phyloP scores from a whole-genome alignment of 2,113 vertebrate genomes.

The Nesoenas mayeri region DNA sequence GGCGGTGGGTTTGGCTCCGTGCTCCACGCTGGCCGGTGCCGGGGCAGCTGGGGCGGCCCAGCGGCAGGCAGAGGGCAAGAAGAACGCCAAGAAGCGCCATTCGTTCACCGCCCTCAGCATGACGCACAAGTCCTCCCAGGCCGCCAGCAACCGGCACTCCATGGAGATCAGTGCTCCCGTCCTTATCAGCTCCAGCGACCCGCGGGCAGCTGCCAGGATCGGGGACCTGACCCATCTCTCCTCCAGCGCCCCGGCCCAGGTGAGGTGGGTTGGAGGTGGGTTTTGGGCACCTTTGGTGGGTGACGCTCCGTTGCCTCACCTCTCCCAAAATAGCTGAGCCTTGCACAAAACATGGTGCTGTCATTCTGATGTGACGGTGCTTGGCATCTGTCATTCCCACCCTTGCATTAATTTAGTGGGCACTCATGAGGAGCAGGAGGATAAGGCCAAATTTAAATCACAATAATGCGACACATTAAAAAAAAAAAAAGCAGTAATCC shows the following conservation, averaged over 20 bases:
- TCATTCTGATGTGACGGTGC: fast-evolving
- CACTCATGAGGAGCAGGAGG: fast-evolving
- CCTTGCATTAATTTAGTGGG: not conserved
- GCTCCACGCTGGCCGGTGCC: conserved; percentile 73
- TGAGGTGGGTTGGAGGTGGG: not conserved
- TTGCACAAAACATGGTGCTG: fast-evolving
- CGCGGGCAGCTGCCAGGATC: conserved; percentile 91
- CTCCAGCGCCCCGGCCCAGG: conserved; percentile 83
- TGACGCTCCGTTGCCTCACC: fast-evolving
- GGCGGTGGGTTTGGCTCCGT: not conserved
- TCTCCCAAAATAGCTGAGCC: not conserved
- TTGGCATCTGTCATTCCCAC: not conserved
- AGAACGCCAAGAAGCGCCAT: conserved; percentile 96
- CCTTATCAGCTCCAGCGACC: conserved; percentile 96
- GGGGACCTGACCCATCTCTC: conserved; percentile 84
- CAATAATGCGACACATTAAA: not conserved
- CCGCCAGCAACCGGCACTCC: conserved; percentile 92
- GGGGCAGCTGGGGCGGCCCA: conserved; percentile 79
- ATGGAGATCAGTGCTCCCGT: conserved; percentile 98
- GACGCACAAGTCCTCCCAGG: conserved; percentile 91
- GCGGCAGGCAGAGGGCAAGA: conserved; percentile 88
- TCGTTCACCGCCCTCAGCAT: conserved; percentile 95
- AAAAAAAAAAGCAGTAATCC: not conserved
- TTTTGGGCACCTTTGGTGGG: not conserved
- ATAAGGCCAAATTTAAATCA: not conserved